Evolutionary conservation across 1,140 invertebrate genomes (phyloP), one percentile per base, ranked within the genome.

Genomic region (Tetramorium parvispinum): DNA sequence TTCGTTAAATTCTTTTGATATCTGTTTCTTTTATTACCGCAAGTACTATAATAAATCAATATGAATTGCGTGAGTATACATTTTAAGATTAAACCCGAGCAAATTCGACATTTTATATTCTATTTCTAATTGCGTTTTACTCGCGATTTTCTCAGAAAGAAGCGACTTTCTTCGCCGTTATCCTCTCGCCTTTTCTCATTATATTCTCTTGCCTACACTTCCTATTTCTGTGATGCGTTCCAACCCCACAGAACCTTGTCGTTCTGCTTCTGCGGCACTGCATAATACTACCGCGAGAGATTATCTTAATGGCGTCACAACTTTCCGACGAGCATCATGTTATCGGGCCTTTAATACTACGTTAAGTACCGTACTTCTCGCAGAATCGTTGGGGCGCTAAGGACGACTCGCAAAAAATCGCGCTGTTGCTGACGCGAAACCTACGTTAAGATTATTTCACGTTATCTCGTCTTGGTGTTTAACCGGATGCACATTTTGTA

Each of bases 251-350:
- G 49, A 24, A 16, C 1, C 40, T 24, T 73, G 66, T 85, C 85
- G 65, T 61, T 75, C 55, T 78, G 61, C 65, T 82, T 81, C 65
- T 63, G 78, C 51, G 61, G 59, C 71, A 71, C 10, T 81, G 61
- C 78, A 77, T 82, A 87, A 87, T 87, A 88, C 75, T 16, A 61
- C 68, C 27, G 68, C 57, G 27, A 85, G 55, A 91, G 91, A 92
- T 92, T 92, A 92, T 92, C 91, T 91, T 92, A 92, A 92, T 91
- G 83, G 91, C 85, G 81, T 91, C 85, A 88, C 89, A 91, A 91
- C 91, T 92, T 91, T 91, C 82, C 70, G 21, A 43, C 77, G 70
- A 88, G 78, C 85, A 87, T 88, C 85, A 85, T 85, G 87, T 87
- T 88, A 88, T 88, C 87, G 75, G 61, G 57, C 51, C 86, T 87